These are phyloP conservation scores for Apamea monoglypha DNA, from an alignment of 2,888 invertebrate genomes.

Conservation along the genomic window DNA sequence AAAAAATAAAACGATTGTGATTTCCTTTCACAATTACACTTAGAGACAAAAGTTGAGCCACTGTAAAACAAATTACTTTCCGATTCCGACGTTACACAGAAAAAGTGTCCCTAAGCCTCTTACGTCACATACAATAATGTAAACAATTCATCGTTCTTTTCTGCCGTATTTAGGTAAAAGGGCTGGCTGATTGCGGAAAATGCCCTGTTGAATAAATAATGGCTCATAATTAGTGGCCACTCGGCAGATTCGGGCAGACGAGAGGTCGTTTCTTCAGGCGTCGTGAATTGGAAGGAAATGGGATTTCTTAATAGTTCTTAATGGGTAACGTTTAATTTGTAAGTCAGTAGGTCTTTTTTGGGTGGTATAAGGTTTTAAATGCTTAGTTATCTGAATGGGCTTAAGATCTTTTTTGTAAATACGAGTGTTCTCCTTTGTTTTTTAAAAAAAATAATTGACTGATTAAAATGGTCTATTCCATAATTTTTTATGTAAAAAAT, in stretches of 20 bases:
- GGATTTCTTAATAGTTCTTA: constrained; percentile 38
- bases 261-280: constrained; percentile 35
- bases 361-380: neutral
- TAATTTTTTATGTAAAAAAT: neutral
- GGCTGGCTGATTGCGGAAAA: constrained; percentile 47
- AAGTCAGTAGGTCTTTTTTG: neutral
- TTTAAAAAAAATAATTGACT: neutral
- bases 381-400: neutral
- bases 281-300: constrained; percentile 29
- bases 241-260: constrained; percentile 34
- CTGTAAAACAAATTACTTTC: constrained; percentile 47
- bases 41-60: constrained; percentile 30
- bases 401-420: neutral
- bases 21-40: constrained; percentile 33
- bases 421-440: neutral
- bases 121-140: constrained; percentile 31
- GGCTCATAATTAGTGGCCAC: constrained; percentile 45
- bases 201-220: constrained; percentile 56
- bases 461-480: neutral
- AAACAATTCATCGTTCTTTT: constrained; percentile 37
- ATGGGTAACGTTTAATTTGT: constrained; percentile 25
- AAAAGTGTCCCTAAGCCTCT: constrained; percentile 18
- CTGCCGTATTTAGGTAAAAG: constrained; percentile 36
- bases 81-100: constrained; percentile 18
- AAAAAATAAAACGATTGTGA: neutral